Evolutionary conservation across 2,888 invertebrate species (phyloP), one percentile per base, ranked within the genome.

Genomic region (Gandaritis pyraliata): DNA sequence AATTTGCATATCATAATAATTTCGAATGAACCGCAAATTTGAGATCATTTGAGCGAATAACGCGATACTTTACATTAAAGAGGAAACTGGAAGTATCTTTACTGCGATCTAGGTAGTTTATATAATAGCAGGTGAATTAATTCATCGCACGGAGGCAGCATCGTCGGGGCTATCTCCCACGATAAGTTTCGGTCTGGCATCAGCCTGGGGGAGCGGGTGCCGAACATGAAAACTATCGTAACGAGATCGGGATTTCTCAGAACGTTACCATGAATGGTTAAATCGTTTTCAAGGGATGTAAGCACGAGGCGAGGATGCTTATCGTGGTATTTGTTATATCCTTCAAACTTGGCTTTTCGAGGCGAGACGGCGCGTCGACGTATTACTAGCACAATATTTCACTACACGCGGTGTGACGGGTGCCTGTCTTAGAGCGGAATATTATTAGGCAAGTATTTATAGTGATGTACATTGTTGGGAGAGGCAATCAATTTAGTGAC

Each of bases 91-190:
- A 65, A 70, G 73, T 88, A 90, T 90, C 90, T 88, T 88, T 85
- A 88, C 84, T 85, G 80, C 85, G 73, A 91, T 91, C 89, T 85
- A 81, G 79, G 84, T 82, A 76, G 81, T 83, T 83, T 78, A 84
- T 86, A 86, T 81, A 80, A 87, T 84, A 77, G 82, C 80, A 77
- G 80, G 78, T 77, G 80, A 89, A 89, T 90, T 88, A 89, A 90
- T 90, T 90, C 89, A 85, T 85, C 80, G 83, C 87, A 87, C 86
- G 89, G 77, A 82, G 78, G 77, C 80, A 73, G 75, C 79, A 68
- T 65, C 71, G 71, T 60, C 64, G 66, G 65, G 70, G 72, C 75
- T 85, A 88, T 88, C 85, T 82, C 72, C 75, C 75, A 77, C 77
- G 86, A 87, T 87, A 88, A 86, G 82, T 86, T 86, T 77, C 65